These are phyloP conservation scores for Phoxinus phoxinus DNA, from an alignment of 2,113 vertebrate genomes.

Conservation along the genomic window DNA sequence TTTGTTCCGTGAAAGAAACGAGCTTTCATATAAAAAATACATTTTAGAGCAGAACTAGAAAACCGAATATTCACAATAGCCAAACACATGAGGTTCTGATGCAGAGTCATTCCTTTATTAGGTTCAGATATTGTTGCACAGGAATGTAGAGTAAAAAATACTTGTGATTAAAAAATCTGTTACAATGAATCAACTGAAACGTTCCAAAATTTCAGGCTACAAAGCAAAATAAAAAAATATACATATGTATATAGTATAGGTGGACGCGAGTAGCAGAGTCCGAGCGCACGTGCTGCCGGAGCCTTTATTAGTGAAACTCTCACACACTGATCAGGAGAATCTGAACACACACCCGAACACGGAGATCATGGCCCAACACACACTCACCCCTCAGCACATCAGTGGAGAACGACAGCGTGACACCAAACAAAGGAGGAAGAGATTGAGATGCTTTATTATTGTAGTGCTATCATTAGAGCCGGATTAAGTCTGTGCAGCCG, in stretches of 20 bases:
- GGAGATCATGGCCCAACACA: too few relatives aligned
- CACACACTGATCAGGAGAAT: conserved; percentile 6
- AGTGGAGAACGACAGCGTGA: conserved; percentile 51
- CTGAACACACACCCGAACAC: too few relatives aligned
- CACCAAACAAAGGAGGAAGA: conserved; percentile 74
- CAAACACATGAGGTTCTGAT: conserved; percentile 16
- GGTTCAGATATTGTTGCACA: conserved; percentile 81
- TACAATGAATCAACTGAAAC: conserved; percentile 72
- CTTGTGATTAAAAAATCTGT: conserved; percentile 67
- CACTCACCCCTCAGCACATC: too few relatives aligned
- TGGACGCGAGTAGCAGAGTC: conserved; percentile 32
- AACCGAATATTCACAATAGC: neutral
- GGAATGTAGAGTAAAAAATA: conserved; percentile 84
- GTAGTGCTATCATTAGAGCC: conserved; percentile 73
- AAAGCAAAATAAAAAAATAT: conserved; percentile 73
- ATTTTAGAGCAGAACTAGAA: neutral
- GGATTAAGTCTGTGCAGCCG: conserved; percentile 61
- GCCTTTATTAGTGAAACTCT: conserved; percentile 12
- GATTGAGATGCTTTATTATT: conserved; percentile 86
- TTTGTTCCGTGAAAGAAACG: too few relatives aligned
- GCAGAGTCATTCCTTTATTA: conserved; percentile 93
- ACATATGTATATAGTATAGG: conserved; percentile 74
- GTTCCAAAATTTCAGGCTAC: conserved; percentile 76
- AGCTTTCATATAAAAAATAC: neutral
- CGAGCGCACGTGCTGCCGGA: neutral